A percentile compares a stretch with the other conserved stretches of the same genome.
Conservation (phyloP, 1,140 invertebrate genomes). For the Heliconius hewitsoni region DNA sequence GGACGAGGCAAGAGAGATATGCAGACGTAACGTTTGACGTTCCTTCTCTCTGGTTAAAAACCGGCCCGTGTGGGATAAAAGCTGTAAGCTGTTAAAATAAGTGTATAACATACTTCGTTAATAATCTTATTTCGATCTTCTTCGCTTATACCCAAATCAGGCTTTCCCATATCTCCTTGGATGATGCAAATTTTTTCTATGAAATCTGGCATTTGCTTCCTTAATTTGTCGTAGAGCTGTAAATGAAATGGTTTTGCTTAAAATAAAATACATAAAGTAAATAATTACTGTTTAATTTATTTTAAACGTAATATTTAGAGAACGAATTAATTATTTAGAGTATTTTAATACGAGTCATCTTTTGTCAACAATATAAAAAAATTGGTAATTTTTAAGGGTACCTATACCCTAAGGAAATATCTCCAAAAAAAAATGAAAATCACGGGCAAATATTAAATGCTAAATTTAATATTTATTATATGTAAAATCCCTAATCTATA, state of each 20-base stretch:
- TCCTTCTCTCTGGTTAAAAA: background rate
- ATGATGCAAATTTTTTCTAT: slow-evolving; percentile 83
- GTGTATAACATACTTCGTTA: slow-evolving; percentile 83
- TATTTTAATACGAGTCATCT: no score
- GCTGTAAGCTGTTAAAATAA: background rate
- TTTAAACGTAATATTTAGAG: no score
- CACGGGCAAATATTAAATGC: no score
- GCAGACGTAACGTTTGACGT: no score
- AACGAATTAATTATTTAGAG: no score
- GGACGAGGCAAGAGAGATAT: no score
- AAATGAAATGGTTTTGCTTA: slow-evolving; percentile 31
- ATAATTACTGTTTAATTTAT: no score
- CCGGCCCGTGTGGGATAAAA: background rate
- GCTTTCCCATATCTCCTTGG: slow-evolving; percentile 86
- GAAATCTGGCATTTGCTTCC: slow-evolving; percentile 82
- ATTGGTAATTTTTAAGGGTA: no score
- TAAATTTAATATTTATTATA: background rate
- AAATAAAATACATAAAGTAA: background rate
- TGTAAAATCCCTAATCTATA: no score
- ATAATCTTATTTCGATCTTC: slow-evolving; percentile 86
- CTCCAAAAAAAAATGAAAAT: no score
- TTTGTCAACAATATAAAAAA: no score
- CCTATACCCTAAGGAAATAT: no score
- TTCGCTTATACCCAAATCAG: slow-evolving; percentile 84
- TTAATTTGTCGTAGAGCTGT: slow-evolving; percentile 83